Evolutionary conservation across 2,797 vertebrate genomes (phyloP).

Genomic region (Oreortyx pictus): DNA sequence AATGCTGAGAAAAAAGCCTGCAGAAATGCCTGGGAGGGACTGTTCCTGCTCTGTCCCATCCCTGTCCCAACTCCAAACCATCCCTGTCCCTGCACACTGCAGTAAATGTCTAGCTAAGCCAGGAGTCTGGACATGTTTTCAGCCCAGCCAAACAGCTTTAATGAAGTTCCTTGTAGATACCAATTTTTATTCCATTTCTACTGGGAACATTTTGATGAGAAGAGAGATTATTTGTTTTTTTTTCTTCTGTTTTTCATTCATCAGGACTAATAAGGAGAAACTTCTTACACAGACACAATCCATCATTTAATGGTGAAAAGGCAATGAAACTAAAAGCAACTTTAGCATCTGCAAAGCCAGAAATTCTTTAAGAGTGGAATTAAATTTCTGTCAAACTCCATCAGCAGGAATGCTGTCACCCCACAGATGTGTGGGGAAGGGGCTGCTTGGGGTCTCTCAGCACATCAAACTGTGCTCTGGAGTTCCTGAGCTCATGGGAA

Average conservation of each 20-base stretch:
- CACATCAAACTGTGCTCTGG: background rate
- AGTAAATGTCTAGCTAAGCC: background rate
- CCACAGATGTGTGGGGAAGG: background rate
- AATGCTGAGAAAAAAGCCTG: background rate
- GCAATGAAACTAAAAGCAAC: background rate
- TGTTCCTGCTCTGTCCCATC: background rate
- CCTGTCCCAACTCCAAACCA: background rate
- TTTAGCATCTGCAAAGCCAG: background rate
- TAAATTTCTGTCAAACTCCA: background rate
- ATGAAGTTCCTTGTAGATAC: conserved; percentile 14
- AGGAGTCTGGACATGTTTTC: background rate
- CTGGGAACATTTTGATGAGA: background rate
- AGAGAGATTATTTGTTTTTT: background rate
- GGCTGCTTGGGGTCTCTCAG: background rate
- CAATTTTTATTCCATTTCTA: background rate
- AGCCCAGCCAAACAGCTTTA: background rate
- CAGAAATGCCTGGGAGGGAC: background rate
- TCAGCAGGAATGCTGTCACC: background rate
- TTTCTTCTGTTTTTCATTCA: background rate
- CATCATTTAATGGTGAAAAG: background rate
- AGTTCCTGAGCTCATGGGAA: background rate
- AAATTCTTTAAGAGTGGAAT: background rate
- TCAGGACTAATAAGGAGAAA: background rate
- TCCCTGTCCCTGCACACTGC: background rate
- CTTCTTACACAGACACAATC: background rate